Percentiles rank a stretch among this genome's conserved stretches.
These are phyloP conservation scores for Rhabdomys pumilio DNA, from an alignment of 2,797 vertebrate genomes.

Conservation along the genomic window DNA sequence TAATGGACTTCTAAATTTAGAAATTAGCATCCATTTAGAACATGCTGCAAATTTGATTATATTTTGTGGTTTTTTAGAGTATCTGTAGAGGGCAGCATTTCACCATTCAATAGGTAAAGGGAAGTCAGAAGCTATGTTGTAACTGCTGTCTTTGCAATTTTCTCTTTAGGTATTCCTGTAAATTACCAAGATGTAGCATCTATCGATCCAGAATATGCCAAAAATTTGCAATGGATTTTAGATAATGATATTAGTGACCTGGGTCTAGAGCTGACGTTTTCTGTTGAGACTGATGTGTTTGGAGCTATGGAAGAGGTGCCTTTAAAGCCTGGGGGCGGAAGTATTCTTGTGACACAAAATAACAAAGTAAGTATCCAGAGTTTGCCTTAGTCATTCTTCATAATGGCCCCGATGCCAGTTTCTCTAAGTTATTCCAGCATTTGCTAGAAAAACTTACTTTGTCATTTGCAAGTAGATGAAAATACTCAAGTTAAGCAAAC, in stretches of 20 bases:
- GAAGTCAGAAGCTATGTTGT: constrained; percentile 44
- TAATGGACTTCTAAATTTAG: constrained; percentile 49
- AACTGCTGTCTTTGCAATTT: constrained; percentile 66
- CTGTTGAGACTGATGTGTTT: constrained; percentile 98
- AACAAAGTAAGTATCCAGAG: constrained; percentile 94
- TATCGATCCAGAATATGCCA: constrained; percentile 99
- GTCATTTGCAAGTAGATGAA: constrained; percentile 47
- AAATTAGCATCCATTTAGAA: constrained; percentile 33
- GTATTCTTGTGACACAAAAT: constrained; percentile 97
- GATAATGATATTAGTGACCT: constrained; percentile 99
- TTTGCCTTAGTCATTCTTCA: constrained; percentile 57
- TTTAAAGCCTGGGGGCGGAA: constrained; percentile 96
- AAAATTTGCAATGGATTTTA: constrained; percentile 99
- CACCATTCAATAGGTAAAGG: constrained; percentile 82
- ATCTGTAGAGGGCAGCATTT: constrained; percentile 91
- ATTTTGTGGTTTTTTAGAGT: constrained; percentile 85
- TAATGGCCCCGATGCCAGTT: constrained; percentile 12
- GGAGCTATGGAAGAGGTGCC: constrained; percentile 99
- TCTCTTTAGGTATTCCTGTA: constrained; percentile 96
- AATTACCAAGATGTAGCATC: constrained; percentile 99
- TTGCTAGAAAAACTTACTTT: constrained; percentile 56
- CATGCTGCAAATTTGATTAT: constrained; percentile 59
- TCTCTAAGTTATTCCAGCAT: constrained; percentile 6
- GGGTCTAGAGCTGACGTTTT: constrained; percentile 98
- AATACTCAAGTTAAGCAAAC: background rate